Base-by-base conservation (phyloP, 2,888 invertebrate genomes). In the Diarsia mendica region DNA sequence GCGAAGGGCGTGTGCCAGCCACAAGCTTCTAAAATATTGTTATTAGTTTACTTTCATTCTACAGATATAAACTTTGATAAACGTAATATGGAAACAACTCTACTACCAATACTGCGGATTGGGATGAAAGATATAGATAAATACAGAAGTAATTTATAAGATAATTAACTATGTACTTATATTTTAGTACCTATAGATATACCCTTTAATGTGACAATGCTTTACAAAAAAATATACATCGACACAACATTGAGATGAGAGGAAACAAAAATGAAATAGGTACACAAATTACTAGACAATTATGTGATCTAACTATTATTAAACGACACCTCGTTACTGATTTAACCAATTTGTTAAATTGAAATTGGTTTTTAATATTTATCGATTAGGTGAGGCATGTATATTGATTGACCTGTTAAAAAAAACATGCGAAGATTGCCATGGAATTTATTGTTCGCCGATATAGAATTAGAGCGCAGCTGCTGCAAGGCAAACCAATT, bases 281-380 rank as follows among this genome's bases (percentile, higher is more conserved):
- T n/a, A 72, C 55, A 71, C 79, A 49, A 48, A 64, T 60, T 39
- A 39, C 58, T 23, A 51, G 3, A 72, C 49, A 68, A 72, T 53
- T 67, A 72, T 20, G 64, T 60, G 65, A 65, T 33, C 51, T 49
- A 67, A 66, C 60, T 72, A 49, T 63, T 23, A 75, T 39, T 55
- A 71, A 65, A 70, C 49, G 71, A 63, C 61, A 79, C 67, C 58
- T 70, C 67, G 49, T 70, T 67, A 67, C 11, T 67, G 58, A 77
- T 74, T 53, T 64, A 67, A 69, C 66, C 49, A 60, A 66, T 70
- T 65, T 63, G 28, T 72, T 65, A 48, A 55, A 72, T 10, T 69
- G 5, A 69, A 82, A 85, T 85, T 64, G 74, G 33, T 83, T 80
- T 82, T 78, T 80, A 80, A 80, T 80, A 76, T 72, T 33, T 55